These are phyloP conservation scores for Hafferia zeledoni DNA, from an alignment of 2,797 vertebrate species.

Conservation along the genomic window DNA sequence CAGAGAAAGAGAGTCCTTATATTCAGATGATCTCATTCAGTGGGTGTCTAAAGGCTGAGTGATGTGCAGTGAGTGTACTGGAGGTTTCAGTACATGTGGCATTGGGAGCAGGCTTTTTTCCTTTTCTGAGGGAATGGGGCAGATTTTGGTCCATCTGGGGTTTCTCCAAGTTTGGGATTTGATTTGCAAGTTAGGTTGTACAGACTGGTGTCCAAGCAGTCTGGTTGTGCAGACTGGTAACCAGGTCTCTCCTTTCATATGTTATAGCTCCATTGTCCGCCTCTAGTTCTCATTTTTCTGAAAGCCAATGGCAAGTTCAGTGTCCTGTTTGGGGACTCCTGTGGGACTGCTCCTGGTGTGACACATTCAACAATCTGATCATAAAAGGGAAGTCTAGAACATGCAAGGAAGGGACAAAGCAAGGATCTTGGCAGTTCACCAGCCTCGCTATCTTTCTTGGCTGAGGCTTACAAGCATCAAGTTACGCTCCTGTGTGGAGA, in stretches of 20 bases:
- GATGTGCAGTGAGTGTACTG: not conserved
- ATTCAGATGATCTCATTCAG: conserved; percentile 29
- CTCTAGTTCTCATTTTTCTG: not conserved
- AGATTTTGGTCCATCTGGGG: not conserved
- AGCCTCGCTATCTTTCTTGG: conserved; percentile 40
- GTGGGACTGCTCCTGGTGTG: not conserved
- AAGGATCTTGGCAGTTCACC: conserved; percentile 48
- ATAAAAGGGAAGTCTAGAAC: not conserved
- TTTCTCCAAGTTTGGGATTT: not conserved
- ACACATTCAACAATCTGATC: not conserved
- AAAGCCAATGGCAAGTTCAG: not conserved
- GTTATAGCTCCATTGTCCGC: not conserved
- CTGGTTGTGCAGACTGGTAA: not conserved
- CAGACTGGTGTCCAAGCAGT: not conserved
- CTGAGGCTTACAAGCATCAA: conserved; percentile 54
- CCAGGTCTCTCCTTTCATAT: not conserved
- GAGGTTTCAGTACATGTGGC: not conserved
- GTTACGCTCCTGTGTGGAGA: conserved; percentile 59
- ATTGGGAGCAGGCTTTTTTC: not conserved
- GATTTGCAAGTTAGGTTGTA: not conserved
- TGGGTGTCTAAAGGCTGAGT: not conserved
- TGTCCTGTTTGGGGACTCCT: not conserved
- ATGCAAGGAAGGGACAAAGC: conserved; percentile 6
- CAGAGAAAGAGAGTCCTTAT: not conserved
- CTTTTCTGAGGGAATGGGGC: not conserved